phyloP scores from a whole-genome alignment of 2,113 vertebrate species.

The Carassius carassius region DNA sequence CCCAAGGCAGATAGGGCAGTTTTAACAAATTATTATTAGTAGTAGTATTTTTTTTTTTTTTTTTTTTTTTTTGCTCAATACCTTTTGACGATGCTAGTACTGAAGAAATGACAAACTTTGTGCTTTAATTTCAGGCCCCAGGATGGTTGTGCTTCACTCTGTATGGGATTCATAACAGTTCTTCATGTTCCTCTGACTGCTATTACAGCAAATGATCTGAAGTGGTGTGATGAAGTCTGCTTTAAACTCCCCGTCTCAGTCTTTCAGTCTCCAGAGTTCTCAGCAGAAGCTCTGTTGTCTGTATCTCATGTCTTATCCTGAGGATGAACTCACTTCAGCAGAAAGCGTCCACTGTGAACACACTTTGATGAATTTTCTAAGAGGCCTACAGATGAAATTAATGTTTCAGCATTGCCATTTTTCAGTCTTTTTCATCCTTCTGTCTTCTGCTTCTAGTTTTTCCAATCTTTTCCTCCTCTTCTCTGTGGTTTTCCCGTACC shows the following conservation, averaged over 20 bases:
- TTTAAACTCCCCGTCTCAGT: background rate
- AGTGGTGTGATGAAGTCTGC: background rate
- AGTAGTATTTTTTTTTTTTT: no score
- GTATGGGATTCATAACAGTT: background rate
- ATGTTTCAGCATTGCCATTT: constrained; percentile 2
- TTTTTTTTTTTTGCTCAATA: background rate
- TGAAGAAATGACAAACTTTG: background rate
- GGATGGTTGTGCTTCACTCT: background rate
- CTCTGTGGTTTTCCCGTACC: background rate
- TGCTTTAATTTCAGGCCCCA: background rate
- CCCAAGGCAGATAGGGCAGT: background rate
- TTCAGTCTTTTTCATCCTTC: background rate
- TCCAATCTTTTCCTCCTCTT: background rate
- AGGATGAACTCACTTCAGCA: background rate
- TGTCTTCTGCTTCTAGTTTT: background rate
- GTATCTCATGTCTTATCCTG: background rate
- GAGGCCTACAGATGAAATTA: background rate
- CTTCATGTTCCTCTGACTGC: background rate
- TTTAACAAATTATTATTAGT: background rate
- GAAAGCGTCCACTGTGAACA: background rate
- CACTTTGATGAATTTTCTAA: constrained; percentile 6
- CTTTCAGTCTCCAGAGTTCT: background rate
- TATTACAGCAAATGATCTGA: background rate
- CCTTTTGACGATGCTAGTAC: background rate
- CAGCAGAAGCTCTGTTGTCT: background rate